Evolutionary conservation across 2,113 vertebrate species (phyloP), one percentile per base, ranked within the genome.

Genomic region (Pachyramphus minor): DNA sequence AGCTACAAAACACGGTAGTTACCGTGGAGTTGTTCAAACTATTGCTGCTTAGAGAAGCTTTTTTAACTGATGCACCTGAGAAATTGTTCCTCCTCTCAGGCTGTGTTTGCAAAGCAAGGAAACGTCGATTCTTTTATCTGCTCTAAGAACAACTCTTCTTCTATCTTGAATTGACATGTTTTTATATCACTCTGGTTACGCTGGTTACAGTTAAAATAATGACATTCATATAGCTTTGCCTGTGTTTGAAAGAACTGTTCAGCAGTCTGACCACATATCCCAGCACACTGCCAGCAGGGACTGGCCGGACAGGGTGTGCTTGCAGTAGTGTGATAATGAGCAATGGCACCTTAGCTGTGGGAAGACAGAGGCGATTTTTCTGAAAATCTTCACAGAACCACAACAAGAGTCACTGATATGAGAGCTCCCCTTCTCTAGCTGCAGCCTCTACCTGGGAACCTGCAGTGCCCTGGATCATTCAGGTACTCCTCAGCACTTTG

Each of bases 241-340:
- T 25, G 45, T 55, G 9, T 50, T 53, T 80, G 80, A 69, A 62
- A 80, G 25, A 80, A 6, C 28, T 60, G 1, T 73, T 92, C 44
- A 86, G 24, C 55, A 83, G 31, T 64, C n/a, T 4, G 1, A 60
- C 44, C 37, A 49, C 31, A 62, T 14, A 49, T 2, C 1, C 28
- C 44, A 77, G 59, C n/a, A 41, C 18, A 42, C 9, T 78, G 22
- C 19, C 37, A 74, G 16, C 12, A 60, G 74, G 8, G 10, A 66
- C n/a, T n/a, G 50, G 8, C 37, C 80, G 47, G 39, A 58, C 52
- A 39, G 19, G 31, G 9, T 55, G 3, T 11, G 19, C 47, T 90
- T 3, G 5, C 0, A 2, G 18, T 31, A 42, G 21, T 41, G 35
- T n/a, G 50, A 23, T 31, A 68, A 68, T 12, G 1, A 3, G 58